phyloP scores from a whole-genome alignment of 2,888 invertebrate genomes.

The Parnassius orleans region DNA sequence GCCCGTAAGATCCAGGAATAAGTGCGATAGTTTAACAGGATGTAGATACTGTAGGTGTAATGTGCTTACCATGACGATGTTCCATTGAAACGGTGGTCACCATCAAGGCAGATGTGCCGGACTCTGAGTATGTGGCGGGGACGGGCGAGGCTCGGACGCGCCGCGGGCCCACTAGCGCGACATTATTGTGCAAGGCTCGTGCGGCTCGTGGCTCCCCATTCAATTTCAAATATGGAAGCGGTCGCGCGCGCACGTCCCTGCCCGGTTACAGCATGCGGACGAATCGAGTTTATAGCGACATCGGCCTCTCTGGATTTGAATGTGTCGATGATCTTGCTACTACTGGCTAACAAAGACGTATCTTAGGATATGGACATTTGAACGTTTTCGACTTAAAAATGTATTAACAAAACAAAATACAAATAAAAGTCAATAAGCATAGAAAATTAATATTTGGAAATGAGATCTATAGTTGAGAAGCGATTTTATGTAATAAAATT shows the following conservation, averaged over 20 bases:
- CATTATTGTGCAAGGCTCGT: slow-evolving; percentile 75
- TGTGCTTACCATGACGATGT: slow-evolving; percentile 37
- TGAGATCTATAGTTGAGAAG: too few species aligned
- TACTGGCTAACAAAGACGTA: too few species aligned
- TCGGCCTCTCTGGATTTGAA: slow-evolving; percentile 3
- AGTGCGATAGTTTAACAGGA: slow-evolving; percentile 1
- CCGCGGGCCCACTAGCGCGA: slow-evolving; percentile 49
- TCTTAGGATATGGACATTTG: too few species aligned
- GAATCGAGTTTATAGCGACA: slow-evolving; percentile 41
- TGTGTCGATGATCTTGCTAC: slow-evolving; percentile 13
- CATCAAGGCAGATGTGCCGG: slow-evolving; percentile 29
- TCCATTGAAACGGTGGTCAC: slow-evolving; percentile 40
- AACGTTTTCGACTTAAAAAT: too few species aligned
- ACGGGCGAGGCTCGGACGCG: slow-evolving; percentile 40
- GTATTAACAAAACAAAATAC: too few species aligned
- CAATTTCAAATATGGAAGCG: slow-evolving; percentile 76
- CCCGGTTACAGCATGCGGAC: slow-evolving; percentile 57
- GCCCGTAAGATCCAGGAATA: slow-evolving; percentile 1
- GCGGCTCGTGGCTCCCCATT: slow-evolving; percentile 67
- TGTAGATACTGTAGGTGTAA: not conserved
- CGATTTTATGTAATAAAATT: too few species aligned
- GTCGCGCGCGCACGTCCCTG: slow-evolving; percentile 63
- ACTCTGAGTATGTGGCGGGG: slow-evolving; percentile 26
- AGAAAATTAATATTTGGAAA: too few species aligned
- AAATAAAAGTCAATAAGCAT: too few species aligned